These are phyloP conservation scores for Hydrophis major DNA, from an alignment of 2,797 vertebrate species.

Conservation along the genomic window DNA sequence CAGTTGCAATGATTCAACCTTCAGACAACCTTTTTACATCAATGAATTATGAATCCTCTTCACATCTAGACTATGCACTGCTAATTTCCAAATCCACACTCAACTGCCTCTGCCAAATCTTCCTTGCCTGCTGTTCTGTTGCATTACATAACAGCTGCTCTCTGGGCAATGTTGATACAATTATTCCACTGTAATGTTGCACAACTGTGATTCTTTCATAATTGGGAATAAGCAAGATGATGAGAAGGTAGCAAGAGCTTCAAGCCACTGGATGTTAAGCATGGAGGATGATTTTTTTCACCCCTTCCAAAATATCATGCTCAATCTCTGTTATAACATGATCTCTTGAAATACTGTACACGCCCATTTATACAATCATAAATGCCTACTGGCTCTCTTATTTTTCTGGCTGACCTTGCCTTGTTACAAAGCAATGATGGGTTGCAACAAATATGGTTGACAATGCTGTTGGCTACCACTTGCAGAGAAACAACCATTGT, in stretches of 20 bases:
- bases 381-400: slow-evolving; percentile 61
- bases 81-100: neutral
- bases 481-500: neutral
- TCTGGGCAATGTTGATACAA: slow-evolving; percentile 40
- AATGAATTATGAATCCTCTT: neutral
- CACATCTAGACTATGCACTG: neutral
- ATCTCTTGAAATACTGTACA: slow-evolving; percentile 60
- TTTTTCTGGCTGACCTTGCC: slow-evolving; percentile 66
- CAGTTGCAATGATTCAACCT: neutral
- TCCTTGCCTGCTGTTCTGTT: neutral
- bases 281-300: slow-evolving; percentile 54
- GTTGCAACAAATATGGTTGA: slow-evolving; percentile 37
- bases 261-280: slow-evolving; percentile 55
- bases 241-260: slow-evolving; percentile 39
- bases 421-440: slow-evolving; percentile 60
- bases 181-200: slow-evolving; percentile 42
- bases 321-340: slow-evolving; percentile 48
- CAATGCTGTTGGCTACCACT: neutral
- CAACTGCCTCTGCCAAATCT: neutral
- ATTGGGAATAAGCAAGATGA: slow-evolving; percentile 40
- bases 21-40: neutral
- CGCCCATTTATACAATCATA: slow-evolving; percentile 66
- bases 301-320: slow-evolving; percentile 52
- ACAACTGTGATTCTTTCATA: slow-evolving; percentile 56
- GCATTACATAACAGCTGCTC: neutral